Percentiles rank a stretch among this genome's conserved stretches.
phyloP scores from a whole-genome alignment of 1,140 invertebrate genomes.

The Zelostemma sp. region DNA sequence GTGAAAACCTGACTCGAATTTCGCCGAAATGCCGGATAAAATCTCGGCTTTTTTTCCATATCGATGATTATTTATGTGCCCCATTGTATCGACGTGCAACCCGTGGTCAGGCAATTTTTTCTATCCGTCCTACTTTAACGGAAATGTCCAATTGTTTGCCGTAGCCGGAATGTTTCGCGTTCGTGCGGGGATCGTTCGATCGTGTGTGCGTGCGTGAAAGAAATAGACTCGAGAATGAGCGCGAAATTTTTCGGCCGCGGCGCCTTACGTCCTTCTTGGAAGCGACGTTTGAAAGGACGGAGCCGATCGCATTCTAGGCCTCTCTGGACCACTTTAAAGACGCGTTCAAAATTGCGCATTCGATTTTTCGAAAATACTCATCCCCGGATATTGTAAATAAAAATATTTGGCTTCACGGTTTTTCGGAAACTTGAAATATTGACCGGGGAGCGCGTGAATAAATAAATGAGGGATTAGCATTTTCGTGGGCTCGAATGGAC shows the following conservation, averaged over 20 bases:
- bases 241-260: constrained; percentile 48
- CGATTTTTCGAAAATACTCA: no score
- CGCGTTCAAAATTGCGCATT: constrained; percentile 35
- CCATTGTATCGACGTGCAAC: constrained; percentile 35
- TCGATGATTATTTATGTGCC: not conserved
- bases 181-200: constrained; percentile 10
- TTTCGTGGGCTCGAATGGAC: constrained; percentile 7
- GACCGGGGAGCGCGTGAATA: not conserved
- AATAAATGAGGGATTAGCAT: not conserved
- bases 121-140: constrained; percentile 43
- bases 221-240: constrained; percentile 45
- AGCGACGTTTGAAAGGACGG: constrained; percentile 36
- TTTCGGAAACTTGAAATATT: no score
- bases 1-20: no score
- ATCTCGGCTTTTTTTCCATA: not conserved
- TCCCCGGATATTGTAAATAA: no score
- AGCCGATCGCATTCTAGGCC: constrained; percentile 39
- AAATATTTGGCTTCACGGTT: no score
- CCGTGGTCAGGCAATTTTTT: constrained; percentile 41
- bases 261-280: constrained; percentile 47
- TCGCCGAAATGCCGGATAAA: not conserved
- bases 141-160: constrained; percentile 51
- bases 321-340: constrained; percentile 19
- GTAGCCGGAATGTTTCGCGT: constrained; percentile 28
- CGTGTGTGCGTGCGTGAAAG: constrained; percentile 33